A percentile compares a stretch with the other conserved stretches of the same genome.
Evolutionary conservation across 2,888 invertebrate species (phyloP).

Genomic region (Charanyca ferruginea): DNA sequence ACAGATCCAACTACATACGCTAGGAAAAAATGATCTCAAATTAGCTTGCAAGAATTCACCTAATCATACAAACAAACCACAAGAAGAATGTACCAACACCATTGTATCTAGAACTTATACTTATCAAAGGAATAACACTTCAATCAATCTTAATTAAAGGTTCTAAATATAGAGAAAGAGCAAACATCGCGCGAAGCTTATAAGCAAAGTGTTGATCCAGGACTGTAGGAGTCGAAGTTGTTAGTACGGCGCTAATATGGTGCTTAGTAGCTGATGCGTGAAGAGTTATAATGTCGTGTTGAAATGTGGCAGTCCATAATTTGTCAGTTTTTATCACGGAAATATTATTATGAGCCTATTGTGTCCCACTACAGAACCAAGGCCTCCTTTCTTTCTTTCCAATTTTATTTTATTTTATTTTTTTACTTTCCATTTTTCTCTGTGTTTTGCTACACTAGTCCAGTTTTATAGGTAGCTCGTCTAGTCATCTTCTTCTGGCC

Average conservation of each 20-base stretch:
- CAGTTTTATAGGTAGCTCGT: too few species aligned
- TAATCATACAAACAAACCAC: not conserved
- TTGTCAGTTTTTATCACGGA: not conserved
- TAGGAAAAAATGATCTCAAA: not conserved
- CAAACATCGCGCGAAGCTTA: slow-evolving; percentile 44
- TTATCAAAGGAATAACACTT: slow-evolving; percentile 35
- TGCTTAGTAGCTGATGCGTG: not conserved
- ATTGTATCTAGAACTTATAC: slow-evolving; percentile 10
- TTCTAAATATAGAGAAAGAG: slow-evolving; percentile 58
- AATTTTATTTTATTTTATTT: too few species aligned
- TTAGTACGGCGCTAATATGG: slow-evolving; percentile 49
- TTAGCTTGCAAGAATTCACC: not conserved
- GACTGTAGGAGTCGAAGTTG: slow-evolving; percentile 42
- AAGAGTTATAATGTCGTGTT: not conserved
- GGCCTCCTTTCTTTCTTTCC: too few species aligned
- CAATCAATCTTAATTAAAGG: slow-evolving; percentile 54
- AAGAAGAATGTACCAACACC: not conserved
- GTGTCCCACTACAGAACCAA: too few species aligned
- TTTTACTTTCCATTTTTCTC: too few species aligned
- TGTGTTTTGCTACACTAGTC: too few species aligned
- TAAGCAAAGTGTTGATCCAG: slow-evolving; percentile 63
- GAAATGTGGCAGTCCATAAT: not conserved
- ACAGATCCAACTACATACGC: not conserved
- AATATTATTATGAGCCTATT: not conserved
- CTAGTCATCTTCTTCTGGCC: too few species aligned